Evolutionary conservation across 2,113 vertebrate species (phyloP).

Genomic region (Pipa parva): DNA sequence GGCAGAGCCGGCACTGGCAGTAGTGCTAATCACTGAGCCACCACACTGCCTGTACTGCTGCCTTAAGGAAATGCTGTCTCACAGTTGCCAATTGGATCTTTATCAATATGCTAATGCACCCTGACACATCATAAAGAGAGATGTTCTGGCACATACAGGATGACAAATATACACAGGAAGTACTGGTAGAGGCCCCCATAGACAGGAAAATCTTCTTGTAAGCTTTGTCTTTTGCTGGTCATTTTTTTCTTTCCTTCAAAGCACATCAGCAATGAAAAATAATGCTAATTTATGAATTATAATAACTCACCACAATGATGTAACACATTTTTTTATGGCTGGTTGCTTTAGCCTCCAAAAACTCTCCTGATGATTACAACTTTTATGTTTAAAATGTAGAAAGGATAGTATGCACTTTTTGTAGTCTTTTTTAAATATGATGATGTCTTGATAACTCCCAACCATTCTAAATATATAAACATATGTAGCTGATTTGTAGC

Average conservation of each 20-base stretch:
- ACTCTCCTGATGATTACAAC: conserved; percentile 67
- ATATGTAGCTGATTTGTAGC: conserved; percentile 45
- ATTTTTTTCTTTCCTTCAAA: conserved; percentile 49
- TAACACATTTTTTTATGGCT: conserved; percentile 71
- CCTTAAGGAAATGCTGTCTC: too few relatives aligned
- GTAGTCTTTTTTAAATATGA: conserved; percentile 9
- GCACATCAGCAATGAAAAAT: conserved; percentile 67
- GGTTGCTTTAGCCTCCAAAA: conserved; percentile 67
- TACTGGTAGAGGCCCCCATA: too few relatives aligned
- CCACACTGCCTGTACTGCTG: too few relatives aligned
- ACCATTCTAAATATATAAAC: conserved; percentile 50
- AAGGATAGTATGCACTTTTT: conserved; percentile 61
- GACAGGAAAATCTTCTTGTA: too few relatives aligned
- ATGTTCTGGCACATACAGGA: too few relatives aligned
- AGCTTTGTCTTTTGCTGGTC: too few relatives aligned
- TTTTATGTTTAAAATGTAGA: conserved; percentile 65
- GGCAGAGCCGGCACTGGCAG: too few relatives aligned
- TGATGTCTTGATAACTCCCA: conserved; percentile 57
- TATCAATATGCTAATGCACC: too few relatives aligned
- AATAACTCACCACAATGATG: conserved; percentile 67
- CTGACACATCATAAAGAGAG: too few relatives aligned
- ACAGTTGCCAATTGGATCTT: too few relatives aligned
- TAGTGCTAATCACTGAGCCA: too few relatives aligned
- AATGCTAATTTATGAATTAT: conserved; percentile 75
- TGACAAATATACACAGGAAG: too few relatives aligned